Evolutionary conservation across 2,113 vertebrate species (phyloP), one percentile per base, ranked within the genome.

Genomic region (Garra rufa): DNA sequence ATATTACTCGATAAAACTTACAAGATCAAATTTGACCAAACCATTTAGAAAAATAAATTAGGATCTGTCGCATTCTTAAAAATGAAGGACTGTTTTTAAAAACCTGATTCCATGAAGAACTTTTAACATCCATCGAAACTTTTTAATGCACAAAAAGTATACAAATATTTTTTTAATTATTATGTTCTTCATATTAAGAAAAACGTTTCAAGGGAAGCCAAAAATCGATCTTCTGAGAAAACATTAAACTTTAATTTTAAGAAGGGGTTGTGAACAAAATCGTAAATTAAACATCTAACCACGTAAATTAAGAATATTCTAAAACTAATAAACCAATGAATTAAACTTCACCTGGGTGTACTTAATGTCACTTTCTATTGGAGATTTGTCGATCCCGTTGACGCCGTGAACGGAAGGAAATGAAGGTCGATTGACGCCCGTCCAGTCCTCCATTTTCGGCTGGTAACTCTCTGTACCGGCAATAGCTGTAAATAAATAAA

Each of bases 361-460:
- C 89, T 97, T 97, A 81, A 96, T 95, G 78, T 96, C 96, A 0
- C 92, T 83, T 1, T 97, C 96, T 85, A 95, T 71, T 13, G 91
- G 84, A 0, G 94, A 88, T 84, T 96, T 97, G 34, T 97, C 96
- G 0, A 96, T 91, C 43, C 95, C 94, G 14, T 95, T 95, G 85
- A 95, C 90, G 0, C 91, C 85, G 6, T 95, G 90, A 1, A 91
- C 61, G 0, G 95, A 38, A 0, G 95, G 85, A 34, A 96, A 96
- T 50, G 92, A 89, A 3, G 93, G 59, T 38, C 96, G 92, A 88
- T 94, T 96, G 75, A 95, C 90, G 10, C 93, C 69, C 10, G 94
- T 90, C 96, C 96, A 97, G 63, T 97, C 97, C 90, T 97, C 96
- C 93, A 97, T 92, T 91, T 96, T 98, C 0, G 93, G 91, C 69